phyloP scores from a whole-genome alignment of 2,797 vertebrate genomes.

The Phylloscopus collybita region DNA sequence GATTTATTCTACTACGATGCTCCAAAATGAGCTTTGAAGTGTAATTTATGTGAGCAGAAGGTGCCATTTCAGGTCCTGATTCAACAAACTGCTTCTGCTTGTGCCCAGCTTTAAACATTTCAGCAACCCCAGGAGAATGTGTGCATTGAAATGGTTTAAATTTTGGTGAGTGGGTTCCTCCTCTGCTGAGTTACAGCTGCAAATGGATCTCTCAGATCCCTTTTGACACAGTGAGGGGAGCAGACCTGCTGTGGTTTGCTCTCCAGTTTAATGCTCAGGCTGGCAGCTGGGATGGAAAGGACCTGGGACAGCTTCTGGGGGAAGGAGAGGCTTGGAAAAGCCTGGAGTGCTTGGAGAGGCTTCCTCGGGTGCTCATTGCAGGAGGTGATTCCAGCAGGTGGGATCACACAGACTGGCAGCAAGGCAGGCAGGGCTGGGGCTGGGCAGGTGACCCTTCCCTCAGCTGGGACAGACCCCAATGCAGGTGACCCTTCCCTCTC shows the following conservation, averaged over 20 bases:
- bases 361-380: background rate
- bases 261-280: background rate
- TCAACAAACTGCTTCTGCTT: background rate
- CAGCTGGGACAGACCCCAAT: background rate
- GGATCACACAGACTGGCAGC: background rate
- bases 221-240: background rate
- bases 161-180: background rate
- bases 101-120: background rate
- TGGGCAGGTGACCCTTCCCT: background rate
- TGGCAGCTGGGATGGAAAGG: background rate
- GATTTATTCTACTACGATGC: background rate
- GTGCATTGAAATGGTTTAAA: background rate
- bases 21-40: background rate
- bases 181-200: background rate
- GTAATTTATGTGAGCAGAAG: background rate
- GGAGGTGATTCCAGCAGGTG: rapidly evolving
- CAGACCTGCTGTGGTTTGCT: background rate
- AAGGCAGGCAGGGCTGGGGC: background rate
- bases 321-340: background rate
- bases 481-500: too few species aligned
- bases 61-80: background rate
- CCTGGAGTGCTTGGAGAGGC: background rate
- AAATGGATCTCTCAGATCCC: background rate
- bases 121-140: rapidly evolving
- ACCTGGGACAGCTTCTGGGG: background rate